Evolutionary conservation across 2,113 vertebrate genomes (phyloP).

Genomic region (Sarotherodon lohbergeri): DNA sequence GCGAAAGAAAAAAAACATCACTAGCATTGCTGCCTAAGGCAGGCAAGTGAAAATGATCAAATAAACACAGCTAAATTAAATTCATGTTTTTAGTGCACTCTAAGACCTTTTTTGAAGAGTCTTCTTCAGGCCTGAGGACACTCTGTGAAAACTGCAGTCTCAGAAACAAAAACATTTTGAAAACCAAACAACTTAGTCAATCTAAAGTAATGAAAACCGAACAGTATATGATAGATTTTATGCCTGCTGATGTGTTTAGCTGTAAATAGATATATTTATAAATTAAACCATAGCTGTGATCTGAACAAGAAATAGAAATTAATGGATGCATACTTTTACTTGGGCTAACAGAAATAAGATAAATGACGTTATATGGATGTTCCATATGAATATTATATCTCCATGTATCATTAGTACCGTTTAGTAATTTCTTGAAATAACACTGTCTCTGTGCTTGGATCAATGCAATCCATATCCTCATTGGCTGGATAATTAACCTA

Average conservation of each 20-base stretch:
- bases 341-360: neutral
- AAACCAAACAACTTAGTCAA: neutral
- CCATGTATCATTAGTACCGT: accelerated
- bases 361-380: neutral
- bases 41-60: neutral
- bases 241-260: neutral
- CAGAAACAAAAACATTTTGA: neutral
- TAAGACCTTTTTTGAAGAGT: neutral
- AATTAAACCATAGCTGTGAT: neutral
- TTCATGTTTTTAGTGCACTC: neutral
- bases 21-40: neutral
- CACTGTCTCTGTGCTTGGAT: neutral
- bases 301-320: neutral
- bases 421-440: neutral
- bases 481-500: neutral
- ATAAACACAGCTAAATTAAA: neutral
- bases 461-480: neutral
- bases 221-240: neutral
- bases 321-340: neutral
- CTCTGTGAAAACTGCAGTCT: neutral
- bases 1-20: neutral
- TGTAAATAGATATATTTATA: neutral
- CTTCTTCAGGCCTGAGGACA: neutral
- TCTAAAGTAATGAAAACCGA: neutral
- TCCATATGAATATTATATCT: neutral